Evolutionary conservation across 1,140 invertebrate species (phyloP).

Genomic region (Drosophila ficusphila): DNA sequence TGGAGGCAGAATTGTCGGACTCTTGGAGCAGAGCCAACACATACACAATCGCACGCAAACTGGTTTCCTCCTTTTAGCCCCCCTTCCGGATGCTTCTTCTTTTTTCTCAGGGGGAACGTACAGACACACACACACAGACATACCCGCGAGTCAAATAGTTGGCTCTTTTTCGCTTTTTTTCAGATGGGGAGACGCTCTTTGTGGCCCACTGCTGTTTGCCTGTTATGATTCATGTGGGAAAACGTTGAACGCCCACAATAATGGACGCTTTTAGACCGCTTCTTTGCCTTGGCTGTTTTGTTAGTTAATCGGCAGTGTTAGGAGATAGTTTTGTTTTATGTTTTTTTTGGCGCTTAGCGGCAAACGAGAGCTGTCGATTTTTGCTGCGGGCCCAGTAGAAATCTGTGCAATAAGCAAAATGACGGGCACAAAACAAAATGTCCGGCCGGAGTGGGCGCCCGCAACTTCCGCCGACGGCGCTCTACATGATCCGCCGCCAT

Average conservation of each 20-base stretch:
- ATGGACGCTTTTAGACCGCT: conserved; percentile 65
- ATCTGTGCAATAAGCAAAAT: conserved; percentile 84
- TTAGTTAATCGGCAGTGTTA: conserved; percentile 43
- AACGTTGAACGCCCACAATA: conserved; percentile 84
- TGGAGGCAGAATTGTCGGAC: conserved; percentile 7
- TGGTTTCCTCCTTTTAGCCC: conserved; percentile 31
- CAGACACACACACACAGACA: conserved; percentile 8
- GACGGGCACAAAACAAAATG: conserved; percentile 84
- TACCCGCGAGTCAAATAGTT: conserved; percentile 1
- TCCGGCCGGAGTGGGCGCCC: conserved; percentile 62
- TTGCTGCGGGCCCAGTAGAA: conserved; percentile 69
- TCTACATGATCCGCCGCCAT: conserved; percentile 39
- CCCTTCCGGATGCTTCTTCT: conserved; percentile 33
- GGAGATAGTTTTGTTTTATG: conserved; percentile 63
- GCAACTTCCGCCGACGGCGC: conserved; percentile 58
- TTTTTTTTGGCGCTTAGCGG: conserved; percentile 27
- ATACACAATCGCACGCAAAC: conserved; percentile 31
- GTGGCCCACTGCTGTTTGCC: conserved; percentile 58
- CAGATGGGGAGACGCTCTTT: conserved; percentile 1
- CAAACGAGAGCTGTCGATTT: background rate
- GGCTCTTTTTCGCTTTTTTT: conserved; percentile 37
- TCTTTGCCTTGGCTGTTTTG: conserved; percentile 37
- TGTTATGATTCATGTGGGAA: conserved; percentile 80
- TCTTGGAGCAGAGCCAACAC: conserved; percentile 43
- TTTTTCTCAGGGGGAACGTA: conserved; percentile 14